Base-by-base conservation (phyloP, 2,888 invertebrate genomes). In the Thecophora atra region DNA sequence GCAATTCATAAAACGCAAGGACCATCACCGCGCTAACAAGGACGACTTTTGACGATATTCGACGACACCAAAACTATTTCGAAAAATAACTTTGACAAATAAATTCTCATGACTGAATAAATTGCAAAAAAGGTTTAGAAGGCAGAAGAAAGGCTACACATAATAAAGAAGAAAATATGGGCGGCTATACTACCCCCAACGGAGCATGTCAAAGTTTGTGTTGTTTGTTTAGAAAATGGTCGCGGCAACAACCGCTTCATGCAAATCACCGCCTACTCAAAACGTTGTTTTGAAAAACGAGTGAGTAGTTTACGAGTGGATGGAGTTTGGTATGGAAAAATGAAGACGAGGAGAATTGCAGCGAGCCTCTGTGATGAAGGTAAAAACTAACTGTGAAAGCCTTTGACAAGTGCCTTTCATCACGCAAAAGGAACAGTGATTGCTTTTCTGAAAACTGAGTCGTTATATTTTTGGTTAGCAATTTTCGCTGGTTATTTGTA, bases 191-290 rank as follows among this genome's bases (percentile, higher is more conserved):
- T 54, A 11, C 19, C 24, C 13, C 11, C 11, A 3, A 51, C 4
- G 19, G 54, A 54, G 54, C 24, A 11, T 11, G 58, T 13, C 24
- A 58, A 58, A 58, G 58, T 58, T 58, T 54, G 7, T 37, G 37
- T 19, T 24, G 7, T 56, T 56, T 56, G 24, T 56, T 56, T 56
- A 15, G n/a, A 15, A n/a, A 26, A 17, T 17, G 13, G 24, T 58
- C 26, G 51, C 37, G 54, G 30, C 26, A 42, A 56, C 68, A 56
- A 42, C 68, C 24, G 69, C 60, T 37, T 47, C 66, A 54, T 58
- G 72, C 70, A 74, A 74, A 74, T 74, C 74, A 74, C 72, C 72
- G 74, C 74, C 74, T 72, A 74, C 74, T 70, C 70, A 26, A 30
- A 47, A 58, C 17, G 15, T 51, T 58, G n/a, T 17, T 54, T 17